Evolutionary conservation across 2,113 vertebrate species (phyloP), one percentile per base, ranked within the genome.

Genomic region (Oncorhynchus masou): DNA sequence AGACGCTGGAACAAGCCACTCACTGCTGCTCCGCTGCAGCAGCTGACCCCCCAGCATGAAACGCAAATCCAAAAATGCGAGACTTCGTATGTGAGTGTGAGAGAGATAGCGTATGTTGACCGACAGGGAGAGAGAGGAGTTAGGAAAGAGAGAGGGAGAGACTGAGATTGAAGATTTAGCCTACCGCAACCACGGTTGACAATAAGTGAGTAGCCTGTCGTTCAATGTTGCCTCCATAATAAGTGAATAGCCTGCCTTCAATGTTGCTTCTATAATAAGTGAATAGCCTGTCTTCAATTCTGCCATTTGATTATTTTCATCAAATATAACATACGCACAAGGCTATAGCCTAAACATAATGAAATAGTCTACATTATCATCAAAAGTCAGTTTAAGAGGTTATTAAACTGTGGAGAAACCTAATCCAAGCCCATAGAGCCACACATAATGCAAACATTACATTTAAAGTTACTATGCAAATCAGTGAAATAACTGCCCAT

Each of bases 391-490:
- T 54, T 54, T 54, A 22, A 45, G 16, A 22, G 22, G 60, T 25
- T 64, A 64, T 64, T n/a, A 0, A 22, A n/a, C 20, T 64, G 7
- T 64, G 25, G 24, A 25, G n/a, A 64, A 64, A 86, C 84, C 80
- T 81, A 75, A 25, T 51, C 73, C 25, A 31, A 70, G 54, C 74
- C 54, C 71, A 5, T 31, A 78, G 74, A 80, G 65, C 83, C 76
- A 45, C 75, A 74, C 78, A 81, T 80, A 84, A 68, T 62, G 86
- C 81, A 86, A 80, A 84, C 78, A 81, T 70, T 79, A 76, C 85
- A 45, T 24, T 3, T 54, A 75, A 81, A 84, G 71, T 76, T 85
- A 81, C 85, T 85, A 87, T 87, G 88, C 79, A 87, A 90, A 91
- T 88, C 70, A 78, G 64, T 2, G 13, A 65, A 78, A 51, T 77